Base-by-base conservation (phyloP, 2,888 invertebrate genomes). In the Lasioglossum oenotherae region DNA sequence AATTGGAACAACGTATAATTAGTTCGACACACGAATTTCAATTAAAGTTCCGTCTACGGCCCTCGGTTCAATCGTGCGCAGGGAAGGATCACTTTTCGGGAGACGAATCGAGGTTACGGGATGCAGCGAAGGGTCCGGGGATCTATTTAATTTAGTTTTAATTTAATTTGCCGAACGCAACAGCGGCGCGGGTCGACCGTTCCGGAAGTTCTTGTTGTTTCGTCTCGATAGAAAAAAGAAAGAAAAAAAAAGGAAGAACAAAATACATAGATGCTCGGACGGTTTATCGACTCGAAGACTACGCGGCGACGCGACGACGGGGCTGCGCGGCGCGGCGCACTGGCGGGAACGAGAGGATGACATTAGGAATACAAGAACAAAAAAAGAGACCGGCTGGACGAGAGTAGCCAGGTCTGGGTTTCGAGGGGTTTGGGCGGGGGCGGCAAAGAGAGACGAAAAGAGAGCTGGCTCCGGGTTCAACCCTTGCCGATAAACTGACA, bases 401-500 rank as follows among this genome's bases (percentile, higher is more conserved):
- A 14, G 82, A 27, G 73, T 4, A 16, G 10, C 23, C n/a, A 4
- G 76, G 35, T 46, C 31, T 19, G 31, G 31, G n/a, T 35, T 23
- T 8, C 19, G 27, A 31, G 69, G 10, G 4, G 35, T 19, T 8
- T 64, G 46, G 6, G n/a, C 57, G 57, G 35, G 75, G 76, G 49
- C 69, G 19, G 75, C 81, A 80, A 75, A 83, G 80, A 84, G 82
- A 78, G 77, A 80, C 78, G 72, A 82, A 78, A 87, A 79, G 83
- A 84, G 87, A 85, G 85, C 64, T 71, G 86, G 86, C 74, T 74
- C 46, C 71, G 69, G 82, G 57, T 44, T 80, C 89, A 88, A 88
- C 91, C 92, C 88, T 89, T 91, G 85, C 88, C 92, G 92, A 92
- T 88, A 88, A 91, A 87, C 90, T 83, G 92, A 90, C 89, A 90